Evolutionary conservation across 2,113 vertebrate species (phyloP), one percentile per base, ranked within the genome.

Genomic region (Spea multiplicata): DNA sequence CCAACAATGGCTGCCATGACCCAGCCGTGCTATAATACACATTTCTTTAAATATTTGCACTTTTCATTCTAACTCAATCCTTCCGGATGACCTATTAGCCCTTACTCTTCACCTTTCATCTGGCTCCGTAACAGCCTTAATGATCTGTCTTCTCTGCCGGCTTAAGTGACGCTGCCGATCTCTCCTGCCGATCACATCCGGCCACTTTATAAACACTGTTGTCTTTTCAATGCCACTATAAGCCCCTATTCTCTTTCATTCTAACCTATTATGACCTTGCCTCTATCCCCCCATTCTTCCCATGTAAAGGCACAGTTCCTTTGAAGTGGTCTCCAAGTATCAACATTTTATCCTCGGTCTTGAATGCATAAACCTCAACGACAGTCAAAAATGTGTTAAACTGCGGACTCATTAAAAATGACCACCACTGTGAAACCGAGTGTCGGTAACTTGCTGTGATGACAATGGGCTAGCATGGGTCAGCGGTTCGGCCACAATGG

Each of bases 371-470:
- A 8, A 44, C 48, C 62, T 79, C 70, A 30, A 49, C 49, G 71
- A 73, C 44, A 53, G 30, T 53, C 53, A 68, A 57, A 65, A 80
- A 68, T 80, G 64, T 80, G 78, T 74, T 68, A 59, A 80, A 66
- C 59, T 80, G 67, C 68, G 71, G 78, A 80, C 78, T 80, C 71
- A 80, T 80, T 80, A 80, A 80, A 80, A 64, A 74, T 73, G 78
- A 47, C 57, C 71, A 9, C 76, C 78, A 80, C 78, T 74, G 78
- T 80, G 78, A 67, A 59, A 66, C 69, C 7, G 46, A 68, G 71
- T 50, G 16, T 74, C 16, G 50, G 71, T 6, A 59, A 12, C 17
- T 8, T 79, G 61, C 61, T 79, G 57, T 66, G 13, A 5, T 73
- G 14, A 1, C 44, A 14, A 9, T 62, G 13, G 10, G 55, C 55